Percentiles rank a stretch among this genome's conserved stretches.
These are phyloP conservation scores for Morpho deidamia DNA, from an alignment of 2,888 invertebrate genomes.

Conservation along the genomic window DNA sequence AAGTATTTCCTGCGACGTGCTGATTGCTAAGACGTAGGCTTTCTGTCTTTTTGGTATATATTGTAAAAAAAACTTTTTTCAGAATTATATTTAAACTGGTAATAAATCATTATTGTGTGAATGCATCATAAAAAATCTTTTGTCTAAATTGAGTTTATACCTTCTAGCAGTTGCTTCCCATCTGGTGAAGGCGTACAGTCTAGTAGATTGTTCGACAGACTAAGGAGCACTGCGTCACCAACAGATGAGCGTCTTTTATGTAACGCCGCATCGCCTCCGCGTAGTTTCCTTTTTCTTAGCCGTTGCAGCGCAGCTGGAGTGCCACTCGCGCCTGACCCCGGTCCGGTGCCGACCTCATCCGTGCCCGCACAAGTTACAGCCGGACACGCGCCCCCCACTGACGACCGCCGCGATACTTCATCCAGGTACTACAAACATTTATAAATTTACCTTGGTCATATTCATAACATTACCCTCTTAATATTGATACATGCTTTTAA, in stretches of 20 bases:
- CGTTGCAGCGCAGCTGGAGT: constrained; percentile 66
- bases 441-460: no score
- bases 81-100: no score
- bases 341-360: constrained; percentile 47
- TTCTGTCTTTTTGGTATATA: no score
- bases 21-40: no score
- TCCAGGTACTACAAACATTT: constrained; percentile 54
- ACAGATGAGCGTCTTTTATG: constrained; percentile 92
- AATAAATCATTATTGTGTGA: no score
- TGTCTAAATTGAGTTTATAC: constrained; percentile 29
- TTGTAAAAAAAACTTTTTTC: no score
- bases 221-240: constrained; percentile 90
- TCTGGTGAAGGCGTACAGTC: constrained; percentile 93
- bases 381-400: constrained; percentile 48
- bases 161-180: constrained; percentile 78
- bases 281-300: constrained; percentile 89
- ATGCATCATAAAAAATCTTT: neutral
- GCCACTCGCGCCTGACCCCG: constrained; percentile 29
- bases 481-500: no score
- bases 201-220: constrained; percentile 91
- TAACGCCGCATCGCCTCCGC: constrained; percentile 74
- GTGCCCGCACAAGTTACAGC: constrained; percentile 8
- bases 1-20: no score
- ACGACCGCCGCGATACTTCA: constrained; percentile 70
- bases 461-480: no score